Evolutionary conservation across 1,140 invertebrate genomes (phyloP), one percentile per base, ranked within the genome.

Genomic region (Drosophila bipectinata): DNA sequence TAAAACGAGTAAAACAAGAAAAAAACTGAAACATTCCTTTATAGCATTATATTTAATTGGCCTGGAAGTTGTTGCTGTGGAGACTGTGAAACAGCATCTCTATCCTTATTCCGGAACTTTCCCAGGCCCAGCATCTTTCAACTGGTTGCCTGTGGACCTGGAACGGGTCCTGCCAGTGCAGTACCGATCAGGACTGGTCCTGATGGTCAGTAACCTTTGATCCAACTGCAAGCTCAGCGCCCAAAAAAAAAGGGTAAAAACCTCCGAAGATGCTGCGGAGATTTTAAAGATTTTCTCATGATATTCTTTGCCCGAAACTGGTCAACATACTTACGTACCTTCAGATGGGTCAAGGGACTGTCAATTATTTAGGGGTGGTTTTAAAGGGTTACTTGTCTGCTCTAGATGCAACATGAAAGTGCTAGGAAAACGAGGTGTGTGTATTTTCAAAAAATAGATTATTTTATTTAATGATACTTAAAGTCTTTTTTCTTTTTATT

Each of bases 31-130:
- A 44, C 84, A 78, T 82, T 85, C 73, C 73, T 61, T 82, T 52
- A 78, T 78, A 59, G 82, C 63, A 88, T 82, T 82, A 66, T 71
- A 76, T 88, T 82, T 88, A 87, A 88, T 87, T 87, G 83, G 82
- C 82, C 80, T 84, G 76, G 80, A 78, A 83, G 72, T 84, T 77
- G 76, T 80, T 83, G 69, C 82, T 85, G 78, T 82, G 74, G 54
- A 81, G 63, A 66, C 72, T 57, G 39, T 39, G 39, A n/a, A 45
- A 55, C 55, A 57, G 56, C 74, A 69, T 52, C 45, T 18, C 18
- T 21, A 14, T 58, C 30, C 69, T 14, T 53, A 67, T 26, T 30
- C 62, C 45, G 49, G 21, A 34, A 73, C 45, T 78, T 85, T 77
- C 78, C 83, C 83, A 82, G 78, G 82, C 78, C 63, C 72, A 69